Conservation (phyloP, 2,888 invertebrate species). For the Cheiracanthium punctorium region DNA sequence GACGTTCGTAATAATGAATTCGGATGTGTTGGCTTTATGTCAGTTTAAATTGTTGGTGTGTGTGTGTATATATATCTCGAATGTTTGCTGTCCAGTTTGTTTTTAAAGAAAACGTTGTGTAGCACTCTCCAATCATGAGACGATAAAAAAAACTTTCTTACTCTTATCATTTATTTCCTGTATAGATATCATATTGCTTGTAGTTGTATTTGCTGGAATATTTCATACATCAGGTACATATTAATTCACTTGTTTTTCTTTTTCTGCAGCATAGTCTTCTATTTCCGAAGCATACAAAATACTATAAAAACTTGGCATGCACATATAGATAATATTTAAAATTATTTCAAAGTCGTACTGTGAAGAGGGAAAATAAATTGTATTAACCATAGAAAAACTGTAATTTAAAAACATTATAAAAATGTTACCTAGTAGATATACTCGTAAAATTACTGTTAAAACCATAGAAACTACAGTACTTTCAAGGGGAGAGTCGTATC, state of each 20-base stretch:
- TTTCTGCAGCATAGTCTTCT: constrained; percentile 25
- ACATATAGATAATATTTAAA: neutral
- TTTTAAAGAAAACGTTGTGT: constrained; percentile 29
- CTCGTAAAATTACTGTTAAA: no score
- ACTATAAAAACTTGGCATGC: neutral
- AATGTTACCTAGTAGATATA: no score
- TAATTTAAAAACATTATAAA: no score
- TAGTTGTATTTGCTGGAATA: constrained; percentile 13
- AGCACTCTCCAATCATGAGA: constrained; percentile 37
- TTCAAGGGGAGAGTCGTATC: no score
- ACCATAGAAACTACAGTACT: no score
- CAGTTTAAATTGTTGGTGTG: neutral
- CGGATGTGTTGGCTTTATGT: neutral
- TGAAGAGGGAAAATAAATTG: no score
- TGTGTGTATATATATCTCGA: neutral
- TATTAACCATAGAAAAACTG: no score
- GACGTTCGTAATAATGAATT: no score
- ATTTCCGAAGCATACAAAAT: neutral
- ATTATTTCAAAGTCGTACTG: neutral
- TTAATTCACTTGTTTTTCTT: constrained; percentile 12
- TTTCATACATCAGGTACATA: constrained; percentile 16
- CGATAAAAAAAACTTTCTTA: no score
- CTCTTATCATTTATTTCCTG: constrained; percentile 16
- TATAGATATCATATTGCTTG: constrained; percentile 45
- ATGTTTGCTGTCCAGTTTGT: constrained; percentile 39